Conservation (phyloP, 2,113 vertebrate species). For the Euleptes europaea region DNA sequence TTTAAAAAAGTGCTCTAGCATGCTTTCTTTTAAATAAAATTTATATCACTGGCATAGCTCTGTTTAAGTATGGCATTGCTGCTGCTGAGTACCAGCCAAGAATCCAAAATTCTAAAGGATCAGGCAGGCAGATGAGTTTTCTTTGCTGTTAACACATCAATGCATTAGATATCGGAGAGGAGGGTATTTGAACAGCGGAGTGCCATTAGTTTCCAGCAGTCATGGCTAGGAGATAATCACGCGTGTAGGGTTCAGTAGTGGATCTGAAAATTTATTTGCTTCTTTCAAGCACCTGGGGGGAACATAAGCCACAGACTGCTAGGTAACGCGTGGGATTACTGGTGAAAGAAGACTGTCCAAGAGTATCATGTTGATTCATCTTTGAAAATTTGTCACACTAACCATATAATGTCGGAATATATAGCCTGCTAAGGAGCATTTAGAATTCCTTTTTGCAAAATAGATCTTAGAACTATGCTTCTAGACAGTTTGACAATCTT, state of each 20-base stretch:
- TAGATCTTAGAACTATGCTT: constrained; percentile 11
- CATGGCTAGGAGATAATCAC: constrained; percentile 18
- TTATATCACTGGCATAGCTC: neutral
- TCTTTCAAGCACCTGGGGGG: constrained; percentile 29
- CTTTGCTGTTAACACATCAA: constrained; percentile 36
- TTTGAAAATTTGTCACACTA: constrained; percentile 28
- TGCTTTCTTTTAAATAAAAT: neutral
- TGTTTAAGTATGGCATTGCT: constrained; percentile 25
- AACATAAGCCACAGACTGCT: constrained; percentile 11
- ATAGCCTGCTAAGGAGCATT: constrained; percentile 9
- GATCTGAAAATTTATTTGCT: constrained; percentile 29
- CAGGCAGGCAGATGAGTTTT: constrained; percentile 31
- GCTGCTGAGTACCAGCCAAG: neutral
- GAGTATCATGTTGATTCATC: constrained; percentile 34
- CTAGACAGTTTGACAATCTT: neutral
- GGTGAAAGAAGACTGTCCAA: constrained; percentile 16
- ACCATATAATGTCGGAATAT: constrained; percentile 25
- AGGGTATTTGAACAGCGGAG: constrained; percentile 33
- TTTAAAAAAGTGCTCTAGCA: neutral
- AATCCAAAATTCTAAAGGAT: constrained; percentile 33
- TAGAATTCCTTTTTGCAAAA: constrained; percentile 43
- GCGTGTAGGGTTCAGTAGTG: neutral
- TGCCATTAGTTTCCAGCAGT: constrained; percentile 35
- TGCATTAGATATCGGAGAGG: constrained; percentile 51
- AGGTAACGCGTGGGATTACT: constrained; percentile 35